Percentiles rank a stretch among this genome's conserved stretches.
Evolutionary conservation across 2,113 vertebrate species (phyloP).

Genomic region (Trichomycterus rosablanca): DNA sequence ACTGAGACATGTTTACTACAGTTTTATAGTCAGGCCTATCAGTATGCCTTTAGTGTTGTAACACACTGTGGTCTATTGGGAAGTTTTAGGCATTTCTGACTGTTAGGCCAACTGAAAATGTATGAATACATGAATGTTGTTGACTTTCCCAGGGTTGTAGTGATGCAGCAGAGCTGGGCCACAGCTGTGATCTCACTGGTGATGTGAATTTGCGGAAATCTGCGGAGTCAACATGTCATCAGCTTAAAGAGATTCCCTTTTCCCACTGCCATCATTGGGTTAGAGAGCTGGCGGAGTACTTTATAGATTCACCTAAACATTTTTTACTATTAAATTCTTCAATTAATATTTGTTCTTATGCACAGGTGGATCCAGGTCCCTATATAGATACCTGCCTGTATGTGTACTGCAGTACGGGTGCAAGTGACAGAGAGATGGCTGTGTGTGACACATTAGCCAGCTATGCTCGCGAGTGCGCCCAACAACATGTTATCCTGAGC

Average conservation of each 20-base stretch:
- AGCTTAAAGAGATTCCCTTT: constrained; percentile 72
- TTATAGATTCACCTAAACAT: not conserved
- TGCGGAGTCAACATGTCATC: constrained; percentile 67
- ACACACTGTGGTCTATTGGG: not conserved
- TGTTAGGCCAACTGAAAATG: too few species aligned
- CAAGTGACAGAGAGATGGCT: constrained; percentile 16
- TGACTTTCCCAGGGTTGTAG: constrained; percentile 59
- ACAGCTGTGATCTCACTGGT: constrained; percentile 59
- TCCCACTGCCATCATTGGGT: constrained; percentile 75
- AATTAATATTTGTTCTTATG: not conserved
- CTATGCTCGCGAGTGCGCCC: constrained; percentile 78
- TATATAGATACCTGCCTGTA: constrained; percentile 78
- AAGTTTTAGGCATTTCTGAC: not conserved
- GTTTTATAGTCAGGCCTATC: too few species aligned
- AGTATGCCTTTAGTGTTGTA: too few species aligned
- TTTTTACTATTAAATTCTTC: not conserved
- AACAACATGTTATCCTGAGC: constrained; percentile 53
- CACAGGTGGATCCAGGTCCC: constrained; percentile 71
- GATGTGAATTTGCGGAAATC: constrained; percentile 14
- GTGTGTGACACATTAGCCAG: constrained; percentile 76
- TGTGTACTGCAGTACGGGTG: constrained; percentile 61
- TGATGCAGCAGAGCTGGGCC: constrained; percentile 65
- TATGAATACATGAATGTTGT: not conserved
- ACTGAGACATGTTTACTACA: too few species aligned
- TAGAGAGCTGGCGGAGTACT: constrained; percentile 39